These are phyloP conservation scores for Catalaphyllia jardinei DNA, from an alignment of 64 coral and sea anemone species.

Conservation along the genomic window DNA sequence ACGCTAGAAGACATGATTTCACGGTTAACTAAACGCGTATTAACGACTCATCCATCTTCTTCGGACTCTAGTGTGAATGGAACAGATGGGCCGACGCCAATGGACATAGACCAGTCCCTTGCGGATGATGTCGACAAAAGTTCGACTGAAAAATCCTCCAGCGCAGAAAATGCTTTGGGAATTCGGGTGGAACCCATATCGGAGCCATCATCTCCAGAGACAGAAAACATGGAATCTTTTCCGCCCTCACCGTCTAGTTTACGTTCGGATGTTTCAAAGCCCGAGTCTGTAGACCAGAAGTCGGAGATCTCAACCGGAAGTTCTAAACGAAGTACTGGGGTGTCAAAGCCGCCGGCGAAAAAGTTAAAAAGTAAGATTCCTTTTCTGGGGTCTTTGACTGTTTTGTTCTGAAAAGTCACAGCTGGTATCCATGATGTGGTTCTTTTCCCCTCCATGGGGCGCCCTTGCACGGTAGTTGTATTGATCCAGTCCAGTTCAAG, in stretches of 20 bases:
- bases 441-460: no score
- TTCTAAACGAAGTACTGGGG: constrained; percentile 5
- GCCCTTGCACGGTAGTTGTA: no score
- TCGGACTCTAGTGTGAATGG: constrained; percentile 20
- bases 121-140: background rate
- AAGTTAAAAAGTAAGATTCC: constrained; percentile 20
- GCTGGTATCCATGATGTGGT: no score
- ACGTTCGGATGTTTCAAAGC: constrained; percentile 48
- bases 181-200: constrained; percentile 37
- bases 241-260: constrained; percentile 58
- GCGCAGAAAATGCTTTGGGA: constrained; percentile 25
- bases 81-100: background rate
- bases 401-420: no score
- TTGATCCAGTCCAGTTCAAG: no score
- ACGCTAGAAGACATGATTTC: constrained; percentile 72
- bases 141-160: background rate
- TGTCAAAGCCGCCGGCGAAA: constrained; percentile 27
- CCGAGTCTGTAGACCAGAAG: constrained; percentile 30
- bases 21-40: constrained; percentile 58
- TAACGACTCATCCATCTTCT: constrained; percentile 1
- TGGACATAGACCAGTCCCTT: constrained; percentile 12
- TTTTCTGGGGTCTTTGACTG: no score
- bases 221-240: constrained; percentile 56
- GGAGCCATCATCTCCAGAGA: constrained; percentile 62
- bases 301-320: constrained; percentile 45